Percentiles rank a stretch among this genome's conserved stretches.
Conservation (phyloP, 2,888 invertebrate species). For the Yponomeuta sedellus region DNA sequence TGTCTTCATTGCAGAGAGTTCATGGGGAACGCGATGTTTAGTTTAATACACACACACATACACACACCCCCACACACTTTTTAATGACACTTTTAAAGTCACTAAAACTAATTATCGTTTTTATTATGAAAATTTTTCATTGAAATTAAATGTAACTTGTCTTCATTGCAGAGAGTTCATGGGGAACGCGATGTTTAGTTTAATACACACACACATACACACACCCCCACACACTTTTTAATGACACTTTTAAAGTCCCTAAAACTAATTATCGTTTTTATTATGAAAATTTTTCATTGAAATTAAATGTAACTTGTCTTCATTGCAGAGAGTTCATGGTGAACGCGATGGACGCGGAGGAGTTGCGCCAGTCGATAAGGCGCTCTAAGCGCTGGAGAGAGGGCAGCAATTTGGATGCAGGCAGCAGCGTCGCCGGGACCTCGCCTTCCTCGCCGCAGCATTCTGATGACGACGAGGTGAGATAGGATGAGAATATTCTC, state of each 20-base stretch:
- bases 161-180: constrained; percentile 82
- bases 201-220: too few relatives aligned
- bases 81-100: too few relatives aligned
- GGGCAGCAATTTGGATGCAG: constrained; percentile 53
- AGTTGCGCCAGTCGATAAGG: constrained; percentile 84
- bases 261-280: background rate
- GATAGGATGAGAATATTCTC: too few relatives aligned
- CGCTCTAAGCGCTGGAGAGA: constrained; percentile 79
- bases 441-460: constrained; percentile 58
- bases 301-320: background rate
- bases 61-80: too few relatives aligned
- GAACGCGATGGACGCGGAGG: constrained; percentile 91
- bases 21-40: too few relatives aligned
- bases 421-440: constrained; percentile 55
- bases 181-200: constrained; percentile 92
- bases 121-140: background rate
- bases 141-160: background rate
- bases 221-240: too few relatives aligned
- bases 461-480: constrained; percentile 82
- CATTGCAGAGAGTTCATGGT: constrained; percentile 85
- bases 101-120: background rate
- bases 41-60: too few relatives aligned
- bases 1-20: too few relatives aligned
- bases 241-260: too few relatives aligned
- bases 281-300: background rate